Evolutionary conservation across 2,797 vertebrate species (phyloP).

Genomic region (Sebastolobus altivelis): DNA sequence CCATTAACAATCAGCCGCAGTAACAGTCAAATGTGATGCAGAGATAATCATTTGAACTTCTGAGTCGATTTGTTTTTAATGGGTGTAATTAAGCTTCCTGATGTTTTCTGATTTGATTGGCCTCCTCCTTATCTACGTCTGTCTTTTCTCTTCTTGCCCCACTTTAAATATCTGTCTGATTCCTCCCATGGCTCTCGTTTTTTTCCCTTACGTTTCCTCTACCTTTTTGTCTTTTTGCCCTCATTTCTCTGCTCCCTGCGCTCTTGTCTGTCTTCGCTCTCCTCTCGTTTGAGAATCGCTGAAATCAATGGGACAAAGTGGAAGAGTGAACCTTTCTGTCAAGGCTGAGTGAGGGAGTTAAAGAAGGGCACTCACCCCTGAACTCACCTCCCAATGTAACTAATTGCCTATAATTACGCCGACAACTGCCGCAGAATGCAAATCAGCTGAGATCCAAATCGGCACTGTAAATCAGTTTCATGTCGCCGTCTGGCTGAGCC

Average conservation of each 20-base stretch:
- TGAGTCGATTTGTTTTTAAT: constrained; percentile 37
- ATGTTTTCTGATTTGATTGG: constrained; percentile 28
- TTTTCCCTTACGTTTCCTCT: not conserved
- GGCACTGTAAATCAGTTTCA: constrained; percentile 51
- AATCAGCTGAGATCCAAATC: constrained; percentile 54
- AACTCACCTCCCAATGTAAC: constrained; percentile 67
- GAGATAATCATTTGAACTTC: constrained; percentile 14
- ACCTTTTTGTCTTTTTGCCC: not conserved
- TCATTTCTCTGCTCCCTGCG: constrained; percentile 5
- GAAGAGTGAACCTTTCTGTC: constrained; percentile 68
- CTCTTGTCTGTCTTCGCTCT: constrained; percentile 38
- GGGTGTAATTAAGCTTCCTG: constrained; percentile 13
- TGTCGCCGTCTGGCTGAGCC: constrained; percentile 33
- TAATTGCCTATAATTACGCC: constrained; percentile 81
- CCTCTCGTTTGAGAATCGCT: constrained; percentile 57
- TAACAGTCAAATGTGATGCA: constrained; percentile 11
- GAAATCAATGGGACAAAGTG: constrained; percentile 76
- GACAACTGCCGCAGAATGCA: constrained; percentile 63
- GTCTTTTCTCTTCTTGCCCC: constrained; percentile 31
- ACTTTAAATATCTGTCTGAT: constrained; percentile 10
- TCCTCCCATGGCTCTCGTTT: not conserved
- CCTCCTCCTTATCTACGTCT: constrained; percentile 22
- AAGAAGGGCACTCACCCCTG: constrained; percentile 75
- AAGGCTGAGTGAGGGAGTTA: constrained; percentile 66
- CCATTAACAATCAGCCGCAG: constrained; percentile 26